Evolutionary conservation across 2,888 invertebrate species (phyloP).

Genomic region (Oxytorus armatus): DNA sequence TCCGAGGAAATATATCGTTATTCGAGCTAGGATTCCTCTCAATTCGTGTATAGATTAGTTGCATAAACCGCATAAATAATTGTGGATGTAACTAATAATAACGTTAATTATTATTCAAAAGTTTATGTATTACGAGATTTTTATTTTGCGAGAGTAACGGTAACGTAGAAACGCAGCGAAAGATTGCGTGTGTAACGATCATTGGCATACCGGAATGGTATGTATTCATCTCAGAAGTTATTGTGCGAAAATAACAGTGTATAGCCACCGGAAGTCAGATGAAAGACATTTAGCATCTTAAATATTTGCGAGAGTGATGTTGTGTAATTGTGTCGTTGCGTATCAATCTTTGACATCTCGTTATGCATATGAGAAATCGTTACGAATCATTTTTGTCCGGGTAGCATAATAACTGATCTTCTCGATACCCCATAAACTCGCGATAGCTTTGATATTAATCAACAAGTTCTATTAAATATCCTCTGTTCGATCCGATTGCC

Average conservation of each 20-base stretch:
- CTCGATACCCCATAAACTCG: too few relatives aligned
- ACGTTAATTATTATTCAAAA: too few relatives aligned
- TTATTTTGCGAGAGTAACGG: not conserved
- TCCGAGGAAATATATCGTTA: too few relatives aligned
- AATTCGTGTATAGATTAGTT: too few relatives aligned
- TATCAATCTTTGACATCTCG: constrained; percentile 13
- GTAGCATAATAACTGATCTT: not conserved
- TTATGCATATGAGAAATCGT: constrained; percentile 12
- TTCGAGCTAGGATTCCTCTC: too few relatives aligned
- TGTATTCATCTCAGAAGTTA: not conserved
- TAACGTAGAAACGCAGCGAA: constrained; percentile 2
- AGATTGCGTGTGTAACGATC: constrained; percentile 17
- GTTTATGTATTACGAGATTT: constrained; percentile 1
- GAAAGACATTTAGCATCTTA: constrained; percentile 22
- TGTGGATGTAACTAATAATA: not conserved
- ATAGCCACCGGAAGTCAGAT: constrained; percentile 26
- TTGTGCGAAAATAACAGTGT: constrained; percentile 22
- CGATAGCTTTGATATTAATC: too few relatives aligned
- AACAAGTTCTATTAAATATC: too few relatives aligned
- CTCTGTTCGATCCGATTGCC: too few relatives aligned
- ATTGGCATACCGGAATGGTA: constrained; percentile 5
- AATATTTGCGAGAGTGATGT: too few relatives aligned
- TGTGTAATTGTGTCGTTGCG: constrained; percentile 10
- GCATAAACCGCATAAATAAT: too few relatives aligned
- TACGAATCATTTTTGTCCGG: not conserved